phyloP scores from a whole-genome alignment of 2,797 vertebrate genomes.

The Neoniphon sammara region DNA sequence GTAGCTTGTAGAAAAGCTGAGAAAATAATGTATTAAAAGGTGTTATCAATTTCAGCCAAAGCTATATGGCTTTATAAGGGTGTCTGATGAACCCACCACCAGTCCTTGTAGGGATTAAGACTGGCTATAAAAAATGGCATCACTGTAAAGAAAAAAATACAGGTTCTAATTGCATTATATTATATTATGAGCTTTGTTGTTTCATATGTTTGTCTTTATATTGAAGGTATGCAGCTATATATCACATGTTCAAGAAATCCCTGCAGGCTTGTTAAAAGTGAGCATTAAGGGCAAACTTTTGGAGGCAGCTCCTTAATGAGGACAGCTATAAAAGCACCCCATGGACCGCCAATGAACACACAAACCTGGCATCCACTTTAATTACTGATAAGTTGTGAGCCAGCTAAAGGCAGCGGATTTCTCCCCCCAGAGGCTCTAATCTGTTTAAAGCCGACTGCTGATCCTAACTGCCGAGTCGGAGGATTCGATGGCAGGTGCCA shows the following conservation, averaged over 20 bases:
- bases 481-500: conserved; percentile 78
- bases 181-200: conserved; percentile 13
- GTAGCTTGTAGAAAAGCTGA: too few relatives aligned
- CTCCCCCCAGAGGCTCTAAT: conserved; percentile 77
- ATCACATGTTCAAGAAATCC: conserved; percentile 42
- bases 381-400: conserved; percentile 84
- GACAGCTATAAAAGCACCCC: conserved; percentile 74
- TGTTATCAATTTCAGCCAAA: too few relatives aligned
- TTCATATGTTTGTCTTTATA: conserved; percentile 24
- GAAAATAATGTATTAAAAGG: too few relatives aligned
- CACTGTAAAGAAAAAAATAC: background rate
- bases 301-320: conserved; percentile 72
- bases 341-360: conserved; percentile 71
- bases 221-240: conserved; percentile 34
- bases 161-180: background rate
- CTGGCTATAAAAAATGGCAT: background rate
- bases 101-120: background rate
- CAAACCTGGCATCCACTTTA: conserved; percentile 81
- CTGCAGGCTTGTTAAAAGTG: conserved; percentile 71
- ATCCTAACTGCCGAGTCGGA: conserved; percentile 75
- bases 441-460: conserved; percentile 80
- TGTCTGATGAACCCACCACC: background rate
- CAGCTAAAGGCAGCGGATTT: conserved; percentile 77
- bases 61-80: too few relatives aligned
- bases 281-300: conserved; percentile 71